phyloP scores from a whole-genome alignment of 2,888 invertebrate species.

The Pyrrhopygopsis socrates region DNA sequence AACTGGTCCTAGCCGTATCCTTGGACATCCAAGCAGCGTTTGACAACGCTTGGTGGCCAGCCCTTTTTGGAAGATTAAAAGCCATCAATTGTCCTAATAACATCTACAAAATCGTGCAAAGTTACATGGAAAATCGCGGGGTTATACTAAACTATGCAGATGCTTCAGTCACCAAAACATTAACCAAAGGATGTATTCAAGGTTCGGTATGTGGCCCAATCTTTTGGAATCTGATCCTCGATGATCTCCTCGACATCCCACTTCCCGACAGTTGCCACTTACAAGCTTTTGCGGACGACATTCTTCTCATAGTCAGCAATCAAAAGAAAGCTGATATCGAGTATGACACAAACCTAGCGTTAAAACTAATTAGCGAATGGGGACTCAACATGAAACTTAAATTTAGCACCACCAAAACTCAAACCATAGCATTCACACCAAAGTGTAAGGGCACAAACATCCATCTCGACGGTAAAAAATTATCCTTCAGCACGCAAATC shows the following conservation, averaged over 20 bases:
- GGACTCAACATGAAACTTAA: not conserved
- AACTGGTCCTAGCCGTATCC: not conserved
- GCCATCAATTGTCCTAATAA: not conserved
- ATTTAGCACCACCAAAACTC: not conserved
- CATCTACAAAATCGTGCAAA: not conserved
- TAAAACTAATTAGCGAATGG: not conserved
- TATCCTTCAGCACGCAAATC: not conserved
- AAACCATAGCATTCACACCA: not conserved
- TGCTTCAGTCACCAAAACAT: not conserved
- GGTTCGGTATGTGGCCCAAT: not conserved
- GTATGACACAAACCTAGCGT: not conserved
- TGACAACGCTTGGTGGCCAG: not conserved
- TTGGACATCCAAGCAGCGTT: not conserved
- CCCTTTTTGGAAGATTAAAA: not conserved
- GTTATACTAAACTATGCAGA: not conserved
- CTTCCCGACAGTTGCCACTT: not conserved
- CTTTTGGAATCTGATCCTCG: slow-evolving; percentile 37
- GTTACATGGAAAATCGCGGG: not conserved
- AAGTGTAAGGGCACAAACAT: not conserved
- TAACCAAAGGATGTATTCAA: not conserved
- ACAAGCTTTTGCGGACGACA: slow-evolving; percentile 45
- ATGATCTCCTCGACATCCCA: slow-evolving; percentile 41
- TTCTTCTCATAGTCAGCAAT: slow-evolving; percentile 19
- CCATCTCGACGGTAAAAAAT: not conserved
- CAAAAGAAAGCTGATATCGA: not conserved